Base-by-base conservation (phyloP, 2,113 vertebrate genomes). In the Saguinus imperator region DNA sequence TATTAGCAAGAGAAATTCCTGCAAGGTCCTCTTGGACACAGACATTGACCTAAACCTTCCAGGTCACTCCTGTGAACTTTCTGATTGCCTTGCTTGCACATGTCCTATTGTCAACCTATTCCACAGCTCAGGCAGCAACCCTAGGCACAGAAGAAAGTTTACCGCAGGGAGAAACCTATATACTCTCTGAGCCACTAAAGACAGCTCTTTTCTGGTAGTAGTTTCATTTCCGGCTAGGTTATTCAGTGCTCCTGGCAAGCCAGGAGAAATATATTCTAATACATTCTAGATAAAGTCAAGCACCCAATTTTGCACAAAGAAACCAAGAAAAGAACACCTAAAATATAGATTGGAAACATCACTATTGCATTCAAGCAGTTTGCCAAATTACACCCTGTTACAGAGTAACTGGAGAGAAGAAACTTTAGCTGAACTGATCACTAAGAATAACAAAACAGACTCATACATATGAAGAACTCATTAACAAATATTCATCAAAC, bases 171-270 rank as follows among this genome's bases (percentile, higher is more conserved):
- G 80, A 86, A 66, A 79, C 40, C 43, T 72, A 57, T 25, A 58
- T 25, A 21, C 20, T 27, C n/a, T 57, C 70, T 90, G 55, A 82
- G 86, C 17, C 81, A 90, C 25, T 87, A 81, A 87, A 43, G 87
- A 73, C 40, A 75, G 55, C 55, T 94, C 20, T 85, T 76, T 79
- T 73, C 89, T 66, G 66, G 82, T 90, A 83, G 76, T 92, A 48
- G 75, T 83, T 97, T 97, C 48, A 92, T 93, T 84, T 95, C 72
- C 58, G 57, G 29, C 14, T 58, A 92, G 64, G 55, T 85, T 94
- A 90, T 37, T 90, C 32, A 91, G 45, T 87, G 73, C 37, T 81
- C 27, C 48, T 88, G 57, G 48, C 45, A 79, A 43, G 25, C 58
- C 68, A 83, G 27, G 70, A 48, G 32, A 58, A 88, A 84, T 72